These are phyloP conservation scores for Drosophila austrosaltans DNA, from an alignment of 2,888 invertebrate species.

Conservation along the genomic window DNA sequence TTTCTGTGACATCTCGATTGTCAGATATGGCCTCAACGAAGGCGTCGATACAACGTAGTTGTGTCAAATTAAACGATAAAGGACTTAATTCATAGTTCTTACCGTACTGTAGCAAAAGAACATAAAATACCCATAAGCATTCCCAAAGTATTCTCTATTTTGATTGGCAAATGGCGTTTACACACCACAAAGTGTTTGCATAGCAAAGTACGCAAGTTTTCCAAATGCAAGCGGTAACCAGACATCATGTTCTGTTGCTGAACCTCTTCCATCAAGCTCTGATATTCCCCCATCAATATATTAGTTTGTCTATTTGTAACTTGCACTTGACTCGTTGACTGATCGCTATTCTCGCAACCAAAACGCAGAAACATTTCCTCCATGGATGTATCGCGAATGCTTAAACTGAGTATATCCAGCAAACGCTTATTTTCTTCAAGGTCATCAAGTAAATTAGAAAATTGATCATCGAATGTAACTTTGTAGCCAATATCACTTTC, in stretches of 20 bases:
- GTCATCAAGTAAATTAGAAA: slow-evolving; percentile 87
- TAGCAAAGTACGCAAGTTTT: slow-evolving; percentile 37
- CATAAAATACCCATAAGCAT: too few relatives aligned
- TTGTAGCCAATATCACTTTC: slow-evolving; percentile 91
- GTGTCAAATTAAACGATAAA: slow-evolving; percentile 54
- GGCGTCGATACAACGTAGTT: slow-evolving; percentile 36
- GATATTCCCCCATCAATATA: slow-evolving; percentile 39
- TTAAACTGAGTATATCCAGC: slow-evolving; percentile 89
- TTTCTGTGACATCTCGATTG: neutral
- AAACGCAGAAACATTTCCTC: slow-evolving; percentile 92
- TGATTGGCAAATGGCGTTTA: slow-evolving; percentile 29
- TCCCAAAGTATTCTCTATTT: slow-evolving; percentile 28
- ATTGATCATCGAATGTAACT: slow-evolving; percentile 88
- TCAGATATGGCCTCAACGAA: slow-evolving; percentile 51
- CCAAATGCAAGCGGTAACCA: neutral
- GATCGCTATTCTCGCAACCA: slow-evolving; percentile 54
- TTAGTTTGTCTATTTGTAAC: neutral
- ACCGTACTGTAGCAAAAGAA: slow-evolving; percentile 61
- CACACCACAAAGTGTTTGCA: slow-evolving; percentile 38
- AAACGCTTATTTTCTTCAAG: slow-evolving; percentile 86
- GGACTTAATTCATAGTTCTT: slow-evolving; percentile 37
- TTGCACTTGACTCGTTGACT: neutral
- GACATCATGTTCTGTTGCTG: neutral
- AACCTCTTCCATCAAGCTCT: slow-evolving; percentile 14
- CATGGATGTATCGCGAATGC: slow-evolving; percentile 91